Evolutionary conservation across 2,888 invertebrate species (phyloP), one percentile per base, ranked within the genome.

Genomic region (Theretra japonica): DNA sequence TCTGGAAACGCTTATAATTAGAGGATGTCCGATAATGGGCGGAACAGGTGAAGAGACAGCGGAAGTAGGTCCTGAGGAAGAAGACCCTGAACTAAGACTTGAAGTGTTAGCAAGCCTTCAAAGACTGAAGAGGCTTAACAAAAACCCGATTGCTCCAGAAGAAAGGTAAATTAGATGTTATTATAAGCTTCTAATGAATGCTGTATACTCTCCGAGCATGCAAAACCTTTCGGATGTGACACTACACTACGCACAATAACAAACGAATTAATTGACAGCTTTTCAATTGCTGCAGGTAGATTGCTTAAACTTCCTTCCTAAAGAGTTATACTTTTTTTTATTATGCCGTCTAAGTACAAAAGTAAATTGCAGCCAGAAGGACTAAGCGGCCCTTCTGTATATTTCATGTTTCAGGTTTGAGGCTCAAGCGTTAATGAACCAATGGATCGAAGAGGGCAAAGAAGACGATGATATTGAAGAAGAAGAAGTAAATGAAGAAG

Each of bases 11-110:
- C 80, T 96, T 0, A 84, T 96, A 69, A 73, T 96, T 68, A 90
- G 90, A 74, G 95, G 95, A 5, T 96, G 95, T 79, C 96, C 96
- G 0, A 90, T 91, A 70, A 92, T 95, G 88, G 95, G 95, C n/a
- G 95, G 94, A 0, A 83, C 86, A 0, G 93, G 92, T 0, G 85
- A 88, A 1, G 90, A 89, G 53, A 82, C 83, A 1, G 83, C 83
- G 0, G 93, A 92, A 1, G 84, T 76, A 0, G 90, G 81, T 1
- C 81, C 80, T 0, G 91, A 91, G 23, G 91, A 90, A 68, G 90
- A 93, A 28, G 89, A 90, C 58, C 74, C 87, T 5, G 91, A 91
- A 75, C 70, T 88, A n/a, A 91, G 95, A 72, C 76, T 92, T 0
- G 92, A 95, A 33, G 78, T 95, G 1, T 75, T 96, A 33, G 95